Evolutionary conservation across 2,797 vertebrate genomes (phyloP), one percentile per base, ranked within the genome.

Genomic region (Anniella stebbinsi): DNA sequence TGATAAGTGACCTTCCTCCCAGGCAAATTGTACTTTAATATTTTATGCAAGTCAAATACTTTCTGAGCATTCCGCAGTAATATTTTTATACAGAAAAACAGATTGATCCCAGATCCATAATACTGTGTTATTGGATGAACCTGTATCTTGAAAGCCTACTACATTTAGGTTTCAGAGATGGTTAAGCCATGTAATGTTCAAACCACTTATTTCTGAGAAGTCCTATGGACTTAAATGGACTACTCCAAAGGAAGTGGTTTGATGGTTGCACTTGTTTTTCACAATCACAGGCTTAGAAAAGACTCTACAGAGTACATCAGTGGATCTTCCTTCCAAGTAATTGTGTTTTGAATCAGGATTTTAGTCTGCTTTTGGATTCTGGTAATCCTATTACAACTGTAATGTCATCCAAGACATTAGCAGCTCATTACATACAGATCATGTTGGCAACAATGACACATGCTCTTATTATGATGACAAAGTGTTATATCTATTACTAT

Each of bases 1-100:
- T 94, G 90, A 82, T 83, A 88, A 87, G 92, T 91, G 81, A 92
- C 91, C 92, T 95, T 93, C 91, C 91, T 95, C 23, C 41, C 81
- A 95, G 87, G 80, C 73, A 95, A 92, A 93, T 63, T 70, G 87
- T 93, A 80, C 38, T 93, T 6, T 9, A 80, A 38, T 90, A 30
- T 54, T 91, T 88, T 69, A 77, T 7, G 82, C 45, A 96, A 81
- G 69, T 38, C 67, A 75, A 84, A 75, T 57, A 13, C 36, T 78
- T 90, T 81, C 30, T 87, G 28, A 48, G 7, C 87, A 2, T 70
- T 36, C 15, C 0, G 0, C 67, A 57, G 15, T 91, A 86, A 69
- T 0, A 0, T 3, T 10, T 93, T 78, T 60, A 13, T 51, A 17
- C 1, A 84, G 28, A 48, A 84, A 67, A 84, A 57, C 6, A 57